Evolutionary conservation across 2,797 vertebrate genomes (phyloP).

Genomic region (Anableps anableps): DNA sequence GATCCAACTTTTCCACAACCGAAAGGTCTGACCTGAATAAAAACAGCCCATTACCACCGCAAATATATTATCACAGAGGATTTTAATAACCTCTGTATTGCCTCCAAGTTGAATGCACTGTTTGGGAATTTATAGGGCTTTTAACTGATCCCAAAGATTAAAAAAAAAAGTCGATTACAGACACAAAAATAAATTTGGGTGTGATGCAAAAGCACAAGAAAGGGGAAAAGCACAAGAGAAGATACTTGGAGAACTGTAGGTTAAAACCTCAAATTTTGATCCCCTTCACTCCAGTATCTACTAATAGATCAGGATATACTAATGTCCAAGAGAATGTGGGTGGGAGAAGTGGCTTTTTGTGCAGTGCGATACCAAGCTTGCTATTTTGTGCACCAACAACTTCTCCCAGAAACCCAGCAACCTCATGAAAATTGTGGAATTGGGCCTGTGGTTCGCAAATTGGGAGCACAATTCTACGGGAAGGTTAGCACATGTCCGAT

Average conservation of each 20-base stretch:
- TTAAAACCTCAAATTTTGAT: constrained; percentile 28
- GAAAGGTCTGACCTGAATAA: constrained; percentile 77
- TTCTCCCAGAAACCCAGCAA: background rate
- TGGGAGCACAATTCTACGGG: background rate
- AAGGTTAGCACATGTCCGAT: background rate
- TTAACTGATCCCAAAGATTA: constrained; percentile 21
- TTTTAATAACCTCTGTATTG: constrained; percentile 49
- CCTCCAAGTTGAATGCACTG: constrained; percentile 30
- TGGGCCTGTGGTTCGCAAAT: no score
- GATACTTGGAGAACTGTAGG: constrained; percentile 22
- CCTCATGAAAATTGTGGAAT: background rate
- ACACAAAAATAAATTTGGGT: constrained; percentile 34
- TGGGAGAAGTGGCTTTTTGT: no score
- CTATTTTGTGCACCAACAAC: background rate
- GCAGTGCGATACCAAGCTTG: background rate
- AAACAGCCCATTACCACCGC: constrained; percentile 49
- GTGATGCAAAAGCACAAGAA: constrained; percentile 20
- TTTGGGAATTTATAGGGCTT: constrained; percentile 36
- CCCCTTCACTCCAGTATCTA: background rate
- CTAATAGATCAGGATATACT: background rate
- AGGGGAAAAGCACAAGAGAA: constrained; percentile 11
- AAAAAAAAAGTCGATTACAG: constrained; percentile 22
- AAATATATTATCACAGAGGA: constrained; percentile 51
- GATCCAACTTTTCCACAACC: constrained; percentile 64
- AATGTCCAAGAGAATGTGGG: no score